A percentile compares a stretch with the other conserved stretches of the same genome.
Conservation (phyloP, 1,140 invertebrate species). For the Danaus melanippus region DNA sequence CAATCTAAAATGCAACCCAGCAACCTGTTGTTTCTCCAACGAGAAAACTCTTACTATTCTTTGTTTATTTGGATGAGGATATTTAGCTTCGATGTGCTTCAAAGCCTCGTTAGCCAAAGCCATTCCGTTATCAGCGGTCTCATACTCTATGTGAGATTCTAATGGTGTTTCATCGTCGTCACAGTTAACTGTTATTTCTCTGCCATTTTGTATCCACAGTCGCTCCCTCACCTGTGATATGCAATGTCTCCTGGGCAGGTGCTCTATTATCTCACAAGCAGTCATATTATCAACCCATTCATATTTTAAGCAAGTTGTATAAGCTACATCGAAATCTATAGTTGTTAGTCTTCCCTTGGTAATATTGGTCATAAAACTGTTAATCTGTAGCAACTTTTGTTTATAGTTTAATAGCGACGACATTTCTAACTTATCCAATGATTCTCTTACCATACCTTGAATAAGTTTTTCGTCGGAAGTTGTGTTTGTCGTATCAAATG, state of each 20-base stretch:
- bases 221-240: slow-evolving; percentile 74
- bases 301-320: slow-evolving; percentile 58
- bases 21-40: slow-evolving; percentile 55
- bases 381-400: slow-evolving; percentile 44
- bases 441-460: slow-evolving; percentile 36
- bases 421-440: slow-evolving; percentile 53
- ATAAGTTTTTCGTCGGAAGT: slow-evolving; percentile 33
- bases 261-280: slow-evolving; percentile 48
- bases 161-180: slow-evolving; percentile 53
- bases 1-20: slow-evolving; percentile 60
- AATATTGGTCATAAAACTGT: slow-evolving; percentile 45
- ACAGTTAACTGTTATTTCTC: slow-evolving; percentile 68
- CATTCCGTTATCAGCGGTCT: slow-evolving; percentile 41
- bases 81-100: slow-evolving; percentile 62
- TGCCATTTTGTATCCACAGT: slow-evolving; percentile 74
- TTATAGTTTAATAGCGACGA: slow-evolving; percentile 46
- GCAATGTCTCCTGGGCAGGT: slow-evolving; percentile 66
- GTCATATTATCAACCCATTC: slow-evolving; percentile 45
- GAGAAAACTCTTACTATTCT: slow-evolving; percentile 61
- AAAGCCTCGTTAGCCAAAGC: slow-evolving; percentile 48
- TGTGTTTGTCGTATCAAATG: slow-evolving; percentile 19
- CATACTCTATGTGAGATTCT: slow-evolving; percentile 45
- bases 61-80: slow-evolving; percentile 54
- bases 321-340: slow-evolving; percentile 60
- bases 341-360: slow-evolving; percentile 40